Conservation (phyloP, 2,113 vertebrate species). For the Tamias sibiricus region DNA sequence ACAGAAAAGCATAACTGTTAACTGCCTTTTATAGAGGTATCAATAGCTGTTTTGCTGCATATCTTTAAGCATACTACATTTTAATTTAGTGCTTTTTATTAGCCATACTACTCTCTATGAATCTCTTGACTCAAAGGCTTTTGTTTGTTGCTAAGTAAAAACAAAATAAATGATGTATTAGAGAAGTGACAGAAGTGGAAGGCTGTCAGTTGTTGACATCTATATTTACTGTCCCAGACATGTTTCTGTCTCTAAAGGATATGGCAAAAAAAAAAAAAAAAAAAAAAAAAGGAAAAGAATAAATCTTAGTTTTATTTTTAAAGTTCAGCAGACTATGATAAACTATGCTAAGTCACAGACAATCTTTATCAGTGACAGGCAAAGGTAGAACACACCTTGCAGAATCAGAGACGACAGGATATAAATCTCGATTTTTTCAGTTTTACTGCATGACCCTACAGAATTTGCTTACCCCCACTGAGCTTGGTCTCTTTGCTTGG, state of each 20-base stretch:
- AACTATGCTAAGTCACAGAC: neutral
- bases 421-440: neutral
- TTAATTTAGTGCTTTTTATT: neutral
- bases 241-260: neutral
- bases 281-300: no score
- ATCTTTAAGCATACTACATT: neutral
- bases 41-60: neutral
- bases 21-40: neutral
- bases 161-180: neutral
- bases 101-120: neutral
- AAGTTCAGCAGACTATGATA: neutral
- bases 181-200: neutral
- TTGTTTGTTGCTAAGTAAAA: neutral
- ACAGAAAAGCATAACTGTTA: neutral
- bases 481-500: neutral
- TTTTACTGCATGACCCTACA: neutral
- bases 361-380: neutral
- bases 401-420: neutral
- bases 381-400: neutral
- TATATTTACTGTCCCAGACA: neutral
- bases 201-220: neutral
- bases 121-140: constrained; percentile 32
- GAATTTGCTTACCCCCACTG: neutral
- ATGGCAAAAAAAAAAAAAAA: neutral
- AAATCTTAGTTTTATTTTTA: neutral